Percentiles rank a stretch among this genome's conserved stretches.
phyloP scores from a whole-genome alignment of 1,140 invertebrate genomes.

The Ceratosolen fusciceps region DNA sequence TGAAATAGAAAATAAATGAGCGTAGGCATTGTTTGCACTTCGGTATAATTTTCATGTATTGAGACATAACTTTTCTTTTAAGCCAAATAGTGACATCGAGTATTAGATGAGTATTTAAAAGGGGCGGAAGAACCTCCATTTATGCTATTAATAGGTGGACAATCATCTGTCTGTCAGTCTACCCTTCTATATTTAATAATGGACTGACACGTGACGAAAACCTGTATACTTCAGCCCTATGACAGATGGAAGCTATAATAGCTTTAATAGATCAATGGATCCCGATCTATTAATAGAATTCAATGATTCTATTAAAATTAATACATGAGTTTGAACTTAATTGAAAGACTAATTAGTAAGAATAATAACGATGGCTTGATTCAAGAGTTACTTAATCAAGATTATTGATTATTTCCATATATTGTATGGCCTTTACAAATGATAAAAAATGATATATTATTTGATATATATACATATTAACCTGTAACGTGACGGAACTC shows the following conservation, averaged over 20 bases:
- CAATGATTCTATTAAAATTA: neutral
- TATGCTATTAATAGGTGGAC: neutral
- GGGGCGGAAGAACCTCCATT: neutral
- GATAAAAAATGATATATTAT: too few relatives aligned
- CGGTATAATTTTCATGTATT: too few relatives aligned
- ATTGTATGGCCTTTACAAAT: neutral
- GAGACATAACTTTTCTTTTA: neutral
- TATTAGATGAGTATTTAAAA: neutral
- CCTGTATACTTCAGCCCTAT: neutral
- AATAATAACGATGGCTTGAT: neutral
- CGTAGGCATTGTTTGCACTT: too few relatives aligned
- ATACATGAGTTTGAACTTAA: neutral
- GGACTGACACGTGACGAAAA: neutral
- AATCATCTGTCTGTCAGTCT: neutral
- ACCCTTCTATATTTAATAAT: neutral
- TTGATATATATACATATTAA: constrained; percentile 42
- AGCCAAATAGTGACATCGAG: neutral
- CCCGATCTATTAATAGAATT: neutral
- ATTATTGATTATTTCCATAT: neutral
- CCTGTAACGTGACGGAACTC: constrained; percentile 75
- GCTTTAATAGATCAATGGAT: neutral
- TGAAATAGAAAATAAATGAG: too few relatives aligned
- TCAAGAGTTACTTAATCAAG: neutral
- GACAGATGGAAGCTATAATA: neutral
- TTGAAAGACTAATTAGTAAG: neutral